Percentiles rank a stretch among this genome's conserved stretches.
phyloP scores from a whole-genome alignment of 2,797 vertebrate species.

The Discoglossus pictus region DNA sequence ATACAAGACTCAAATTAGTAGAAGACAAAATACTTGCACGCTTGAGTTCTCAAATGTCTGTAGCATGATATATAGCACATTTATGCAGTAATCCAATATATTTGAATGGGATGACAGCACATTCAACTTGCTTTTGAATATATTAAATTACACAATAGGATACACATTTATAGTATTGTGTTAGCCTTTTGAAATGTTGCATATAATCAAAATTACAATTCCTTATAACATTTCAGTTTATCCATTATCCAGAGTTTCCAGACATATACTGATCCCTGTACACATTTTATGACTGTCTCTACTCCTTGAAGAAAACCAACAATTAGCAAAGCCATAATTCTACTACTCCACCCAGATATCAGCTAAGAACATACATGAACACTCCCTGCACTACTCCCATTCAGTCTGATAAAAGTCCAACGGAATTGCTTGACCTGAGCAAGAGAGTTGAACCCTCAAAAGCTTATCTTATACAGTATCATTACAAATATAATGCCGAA shows the following conservation, averaged over 20 bases:
- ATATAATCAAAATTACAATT: background rate
- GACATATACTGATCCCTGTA: background rate
- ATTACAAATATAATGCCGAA: no score
- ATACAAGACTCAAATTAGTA: no score
- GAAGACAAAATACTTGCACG: no score
- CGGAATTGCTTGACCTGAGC: no score
- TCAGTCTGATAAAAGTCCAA: no score
- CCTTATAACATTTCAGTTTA: background rate
- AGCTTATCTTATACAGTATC: no score
- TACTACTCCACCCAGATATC: constrained; percentile 6
- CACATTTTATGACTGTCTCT: no score
- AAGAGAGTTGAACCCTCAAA: no score
- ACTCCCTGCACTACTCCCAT: background rate
- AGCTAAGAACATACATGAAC: background rate
- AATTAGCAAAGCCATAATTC: background rate
- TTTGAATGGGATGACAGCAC: no score
- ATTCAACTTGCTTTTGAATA: background rate
- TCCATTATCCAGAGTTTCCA: background rate
- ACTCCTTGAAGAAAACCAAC: background rate
- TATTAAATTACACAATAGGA: background rate
- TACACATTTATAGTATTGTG: background rate
- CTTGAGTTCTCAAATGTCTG: no score
- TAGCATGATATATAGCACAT: no score
- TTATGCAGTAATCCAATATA: no score
- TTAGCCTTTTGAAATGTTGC: background rate